Base-by-base conservation (phyloP, 2,113 vertebrate genomes). In the Paralichthys olivaceus region DNA sequence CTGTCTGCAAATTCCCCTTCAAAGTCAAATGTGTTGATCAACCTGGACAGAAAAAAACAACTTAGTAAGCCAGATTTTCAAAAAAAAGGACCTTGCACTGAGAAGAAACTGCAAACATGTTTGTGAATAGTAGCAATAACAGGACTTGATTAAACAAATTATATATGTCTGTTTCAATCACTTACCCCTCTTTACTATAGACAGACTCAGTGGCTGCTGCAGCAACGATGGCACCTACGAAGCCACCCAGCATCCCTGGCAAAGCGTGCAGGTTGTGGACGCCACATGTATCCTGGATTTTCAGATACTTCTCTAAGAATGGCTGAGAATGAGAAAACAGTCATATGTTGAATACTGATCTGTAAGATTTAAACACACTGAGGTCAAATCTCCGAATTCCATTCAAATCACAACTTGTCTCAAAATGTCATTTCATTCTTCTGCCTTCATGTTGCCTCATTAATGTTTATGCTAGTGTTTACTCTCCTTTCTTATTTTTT, bases 261-360 rank as follows among this genome's bases (percentile, higher is more conserved):
- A 99, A 80, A 6, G 94, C 98, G 0, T 99, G 98, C 54, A 99
- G 95, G 81, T 99, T 99, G 89, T 99, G 96, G 73, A 99, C 74
- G 25, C 98, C 98, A 4, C 98, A 99, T 0, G 98, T 99, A 54
- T 99, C 98, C 78, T 99, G 98, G 72, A 99, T 92, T 43, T 93
- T 95, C 19, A 99, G 63, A 40, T 67, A 80, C 32, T 94, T 95
- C 75, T 97, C 96, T 84, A 99, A 72, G 84, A 96, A 95, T 0
- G 98, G 98, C 98, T 99, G 75, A 54, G 12, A 69, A 71, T 47
- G 17, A 13, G 65, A 26, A 34, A 60, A 40, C 37, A 13, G 9
- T 40, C 15, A 43, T 4, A 13, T 1, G 19, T 49, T 60, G 26
- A 37, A 53, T 5, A 59, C 6, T 57, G 29, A 62, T 40, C 7